Percentiles rank a stretch among this genome's conserved stretches.
These are phyloP conservation scores for Formicarius rufipectus DNA, from an alignment of 2,113 vertebrate genomes.

Conservation along the genomic window DNA sequence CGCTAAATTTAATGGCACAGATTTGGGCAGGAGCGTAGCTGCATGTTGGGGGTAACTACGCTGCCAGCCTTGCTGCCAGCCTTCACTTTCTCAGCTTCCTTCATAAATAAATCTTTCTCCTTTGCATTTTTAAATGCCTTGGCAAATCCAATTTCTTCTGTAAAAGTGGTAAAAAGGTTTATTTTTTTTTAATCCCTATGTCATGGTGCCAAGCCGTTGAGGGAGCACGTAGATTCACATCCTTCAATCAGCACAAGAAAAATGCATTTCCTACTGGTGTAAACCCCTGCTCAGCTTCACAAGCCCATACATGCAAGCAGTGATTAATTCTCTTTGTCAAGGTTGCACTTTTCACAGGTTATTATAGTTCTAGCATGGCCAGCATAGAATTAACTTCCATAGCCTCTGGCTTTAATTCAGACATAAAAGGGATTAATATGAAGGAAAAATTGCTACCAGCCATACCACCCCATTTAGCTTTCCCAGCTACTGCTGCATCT, in stretches of 20 bases:
- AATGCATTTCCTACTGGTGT: slow-evolving; percentile 32
- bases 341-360: slow-evolving; percentile 60
- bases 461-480: background rate
- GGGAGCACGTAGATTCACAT: background rate
- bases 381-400: slow-evolving; percentile 56
- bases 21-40: background rate
- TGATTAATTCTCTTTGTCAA: slow-evolving; percentile 50
- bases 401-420: slow-evolving; percentile 58
- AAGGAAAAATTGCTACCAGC: slow-evolving; percentile 14
- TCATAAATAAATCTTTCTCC: slow-evolving; percentile 22
- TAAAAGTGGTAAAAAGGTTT: background rate
- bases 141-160: background rate
- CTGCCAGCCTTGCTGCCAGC: background rate
- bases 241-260: slow-evolving; percentile 31
- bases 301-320: slow-evolving; percentile 20
- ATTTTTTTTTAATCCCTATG: background rate
- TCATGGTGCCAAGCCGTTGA: background rate
- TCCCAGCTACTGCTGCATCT: slow-evolving; percentile 4
- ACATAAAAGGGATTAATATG: slow-evolving; percentile 57
- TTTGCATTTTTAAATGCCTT: background rate
- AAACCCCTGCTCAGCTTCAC: background rate
- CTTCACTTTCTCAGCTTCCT: background rate
- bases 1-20: background rate
- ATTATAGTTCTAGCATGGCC: slow-evolving; percentile 16
- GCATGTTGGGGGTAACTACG: background rate